phyloP scores from a whole-genome alignment of 2,113 vertebrate species.

The Carassius gibelio region DNA sequence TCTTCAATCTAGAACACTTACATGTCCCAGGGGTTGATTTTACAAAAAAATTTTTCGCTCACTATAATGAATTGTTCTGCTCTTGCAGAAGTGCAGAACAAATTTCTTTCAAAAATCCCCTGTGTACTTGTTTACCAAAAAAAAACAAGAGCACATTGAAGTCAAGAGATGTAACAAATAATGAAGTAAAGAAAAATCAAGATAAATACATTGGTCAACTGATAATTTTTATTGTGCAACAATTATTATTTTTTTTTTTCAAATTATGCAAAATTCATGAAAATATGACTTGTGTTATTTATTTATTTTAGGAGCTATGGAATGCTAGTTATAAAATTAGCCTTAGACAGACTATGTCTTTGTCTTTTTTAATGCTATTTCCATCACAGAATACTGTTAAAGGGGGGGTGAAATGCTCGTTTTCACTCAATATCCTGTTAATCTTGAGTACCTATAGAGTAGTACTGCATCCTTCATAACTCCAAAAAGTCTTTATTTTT shows the following conservation, averaged over 20 bases:
- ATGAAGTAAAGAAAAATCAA: neutral
- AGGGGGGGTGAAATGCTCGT: too few relatives aligned
- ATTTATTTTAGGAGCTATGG: neutral
- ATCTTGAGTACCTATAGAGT: too few relatives aligned
- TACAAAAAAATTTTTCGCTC: too few relatives aligned
- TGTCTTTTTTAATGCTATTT: neutral
- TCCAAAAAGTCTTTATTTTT: too few relatives aligned
- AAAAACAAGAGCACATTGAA: neutral
- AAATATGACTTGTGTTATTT: neutral
- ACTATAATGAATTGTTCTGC: neutral
- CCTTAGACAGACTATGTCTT: neutral
- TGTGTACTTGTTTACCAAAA: neutral
- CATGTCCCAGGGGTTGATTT: neutral
- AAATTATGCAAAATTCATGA: neutral
- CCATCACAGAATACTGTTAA: neutral
- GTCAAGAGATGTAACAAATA: neutral
- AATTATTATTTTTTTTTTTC: neutral
- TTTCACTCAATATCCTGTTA: too few relatives aligned
- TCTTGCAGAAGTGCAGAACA: neutral
- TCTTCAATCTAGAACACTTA: neutral
- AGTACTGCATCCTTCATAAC: too few relatives aligned
- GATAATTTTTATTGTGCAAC: neutral
- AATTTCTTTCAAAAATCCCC: neutral
- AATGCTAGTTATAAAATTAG: neutral
- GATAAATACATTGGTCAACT: neutral